These are phyloP conservation scores for Chesias legatella DNA, from an alignment of 2,888 invertebrate species.

Conservation along the genomic window DNA sequence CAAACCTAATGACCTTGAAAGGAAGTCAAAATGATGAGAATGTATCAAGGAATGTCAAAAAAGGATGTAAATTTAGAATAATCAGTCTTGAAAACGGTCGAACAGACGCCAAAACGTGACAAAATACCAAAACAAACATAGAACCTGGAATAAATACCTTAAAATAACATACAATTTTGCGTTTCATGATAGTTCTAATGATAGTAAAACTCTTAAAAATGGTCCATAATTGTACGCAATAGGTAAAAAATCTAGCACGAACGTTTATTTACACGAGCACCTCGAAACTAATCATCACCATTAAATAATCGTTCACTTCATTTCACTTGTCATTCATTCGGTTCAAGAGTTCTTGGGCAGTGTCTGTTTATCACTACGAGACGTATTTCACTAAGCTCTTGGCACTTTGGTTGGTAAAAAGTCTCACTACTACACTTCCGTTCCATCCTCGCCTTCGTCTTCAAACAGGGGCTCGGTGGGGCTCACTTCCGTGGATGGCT, in stretches of 20 bases:
- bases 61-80: conserved; percentile 69
- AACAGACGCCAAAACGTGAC: conserved; percentile 43
- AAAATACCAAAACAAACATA: conserved; percentile 36
- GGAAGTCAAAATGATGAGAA: conserved; percentile 36
- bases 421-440: conserved; percentile 86
- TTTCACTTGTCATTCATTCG: conserved; percentile 18
- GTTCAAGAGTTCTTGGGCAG: conserved; percentile 22
- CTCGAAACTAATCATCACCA: conserved; percentile 34
- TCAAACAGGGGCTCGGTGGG: conserved; percentile 88
- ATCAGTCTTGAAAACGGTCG: conserved; percentile 76
- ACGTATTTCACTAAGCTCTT: conserved; percentile 62
- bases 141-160: conserved; percentile 69
- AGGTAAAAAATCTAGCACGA: conserved; percentile 78
- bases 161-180: conserved; percentile 50
- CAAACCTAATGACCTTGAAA: conserved; percentile 41
- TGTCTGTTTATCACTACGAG: conserved; percentile 25
- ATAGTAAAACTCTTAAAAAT: conserved; percentile 54
- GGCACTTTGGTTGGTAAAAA: conserved; percentile 66
- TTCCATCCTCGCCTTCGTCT: conserved; percentile 93
- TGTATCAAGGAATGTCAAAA: conserved; percentile 64
- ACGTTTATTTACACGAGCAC: conserved; percentile 76
- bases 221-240: conserved; percentile 74
- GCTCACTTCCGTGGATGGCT: conserved; percentile 79
- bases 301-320: conserved; percentile 44
- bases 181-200: conserved; percentile 34